These are phyloP conservation scores for Notocelia uddmanniana DNA, from an alignment of 2,888 invertebrate species.

Conservation along the genomic window DNA sequence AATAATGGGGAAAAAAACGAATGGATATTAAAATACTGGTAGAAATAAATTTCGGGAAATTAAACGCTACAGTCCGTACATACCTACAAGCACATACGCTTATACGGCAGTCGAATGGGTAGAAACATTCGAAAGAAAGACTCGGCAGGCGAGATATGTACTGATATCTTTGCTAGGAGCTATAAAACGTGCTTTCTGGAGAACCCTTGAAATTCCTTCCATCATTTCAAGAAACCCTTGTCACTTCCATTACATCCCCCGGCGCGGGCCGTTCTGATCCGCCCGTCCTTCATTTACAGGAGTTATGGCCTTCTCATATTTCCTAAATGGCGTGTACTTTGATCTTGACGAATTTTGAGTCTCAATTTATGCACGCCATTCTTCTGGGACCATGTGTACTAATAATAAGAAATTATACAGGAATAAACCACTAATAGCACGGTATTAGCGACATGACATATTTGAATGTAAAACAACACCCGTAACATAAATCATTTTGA, in stretches of 20 bases:
- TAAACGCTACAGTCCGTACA: no score
- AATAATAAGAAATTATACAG: conserved; percentile 28
- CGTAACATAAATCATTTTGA: no score
- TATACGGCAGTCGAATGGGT: background rate
- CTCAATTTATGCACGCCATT: conserved; percentile 51
- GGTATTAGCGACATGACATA: background rate
- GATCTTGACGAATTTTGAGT: conserved; percentile 63
- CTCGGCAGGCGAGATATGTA: conserved; percentile 62
- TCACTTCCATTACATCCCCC: conserved; percentile 80
- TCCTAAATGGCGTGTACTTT: conserved; percentile 71
- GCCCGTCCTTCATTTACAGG: conserved; percentile 77
- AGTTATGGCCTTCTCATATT: conserved; percentile 80
- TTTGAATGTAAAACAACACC: background rate
- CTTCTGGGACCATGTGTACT: conserved; percentile 28
- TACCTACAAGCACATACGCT: no score
- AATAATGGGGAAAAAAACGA: no score
- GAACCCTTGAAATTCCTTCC: conserved; percentile 76
- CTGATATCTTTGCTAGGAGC: conserved; percentile 70
- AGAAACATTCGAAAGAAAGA: conserved; percentile 57
- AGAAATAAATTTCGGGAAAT: no score
- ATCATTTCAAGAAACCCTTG: conserved; percentile 82
- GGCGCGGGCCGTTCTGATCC: conserved; percentile 70
- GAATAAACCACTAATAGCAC: background rate
- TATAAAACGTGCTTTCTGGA: conserved; percentile 74
- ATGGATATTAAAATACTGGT: no score